Evolutionary conservation across 2,888 invertebrate species (phyloP).

Genomic region (Pheosia tremula): DNA sequence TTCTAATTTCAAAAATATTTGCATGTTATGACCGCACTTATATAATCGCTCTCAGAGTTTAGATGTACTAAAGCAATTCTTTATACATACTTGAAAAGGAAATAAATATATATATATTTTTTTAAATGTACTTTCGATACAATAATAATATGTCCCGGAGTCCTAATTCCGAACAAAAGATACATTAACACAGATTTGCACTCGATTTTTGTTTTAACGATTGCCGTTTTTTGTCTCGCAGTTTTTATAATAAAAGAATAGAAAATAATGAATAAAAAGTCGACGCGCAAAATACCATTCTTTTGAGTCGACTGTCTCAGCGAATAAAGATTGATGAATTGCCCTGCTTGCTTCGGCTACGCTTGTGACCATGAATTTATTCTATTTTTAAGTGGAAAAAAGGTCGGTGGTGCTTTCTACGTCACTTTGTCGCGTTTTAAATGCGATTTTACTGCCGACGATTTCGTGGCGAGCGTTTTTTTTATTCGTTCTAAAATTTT

Average conservation of each 20-base stretch:
- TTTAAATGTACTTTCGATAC: no score
- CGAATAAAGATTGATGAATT: constrained; percentile 70
- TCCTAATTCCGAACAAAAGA: background rate
- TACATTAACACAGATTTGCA: background rate
- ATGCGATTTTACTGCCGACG: constrained; percentile 35
- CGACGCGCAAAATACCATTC: constrained; percentile 55
- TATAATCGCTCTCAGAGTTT: no score
- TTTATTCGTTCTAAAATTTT: constrained; percentile 29
- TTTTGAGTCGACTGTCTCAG: constrained; percentile 63
- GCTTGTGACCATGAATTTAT: constrained; percentile 39
- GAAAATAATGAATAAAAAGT: constrained; percentile 54
- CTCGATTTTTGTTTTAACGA: background rate
- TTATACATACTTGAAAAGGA: background rate
- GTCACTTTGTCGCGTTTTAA: constrained; percentile 31
- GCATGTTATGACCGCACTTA: no score
- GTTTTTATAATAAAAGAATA: constrained; percentile 27
- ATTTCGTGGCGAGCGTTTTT: constrained; percentile 26
- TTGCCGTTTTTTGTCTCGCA: constrained; percentile 5
- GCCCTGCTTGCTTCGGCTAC: constrained; percentile 45
- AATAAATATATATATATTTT: background rate
- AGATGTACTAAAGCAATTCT: no score
- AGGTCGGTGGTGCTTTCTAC: constrained; percentile 24
- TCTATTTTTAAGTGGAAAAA: constrained; percentile 43
- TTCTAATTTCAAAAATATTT: no score
- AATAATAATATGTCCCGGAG: background rate